Evolutionary conservation across 2,113 vertebrate genomes (phyloP).

Genomic region (Callipepla squamata): DNA sequence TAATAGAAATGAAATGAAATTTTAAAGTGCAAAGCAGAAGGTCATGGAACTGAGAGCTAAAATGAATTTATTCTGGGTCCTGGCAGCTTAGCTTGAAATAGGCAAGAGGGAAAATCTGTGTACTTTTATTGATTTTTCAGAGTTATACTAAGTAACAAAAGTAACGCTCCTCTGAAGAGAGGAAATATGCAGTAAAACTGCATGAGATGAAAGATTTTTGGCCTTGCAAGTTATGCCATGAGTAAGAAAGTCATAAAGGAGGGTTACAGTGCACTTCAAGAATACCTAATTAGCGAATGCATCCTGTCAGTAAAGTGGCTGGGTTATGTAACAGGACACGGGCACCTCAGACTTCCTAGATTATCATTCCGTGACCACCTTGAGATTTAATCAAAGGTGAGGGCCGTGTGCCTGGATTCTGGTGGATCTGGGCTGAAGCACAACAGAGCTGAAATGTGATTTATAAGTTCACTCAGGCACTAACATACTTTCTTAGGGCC

Average conservation of each 20-base stretch:
- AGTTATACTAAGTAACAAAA: constrained; percentile 33
- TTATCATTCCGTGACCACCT: neutral
- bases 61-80: constrained; percentile 43
- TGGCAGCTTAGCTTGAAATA: constrained; percentile 43
- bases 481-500: constrained; percentile 1
- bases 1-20: constrained; percentile 68
- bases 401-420: neutral
- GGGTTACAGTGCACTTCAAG: neutral
- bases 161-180: constrained; percentile 12
- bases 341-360: neutral
- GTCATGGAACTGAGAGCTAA: constrained; percentile 38
- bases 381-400: constrained; percentile 32
- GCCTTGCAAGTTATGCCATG: neutral
- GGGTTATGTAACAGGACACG: neutral
- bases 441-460: constrained; percentile 15
- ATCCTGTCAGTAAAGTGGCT: neutral
- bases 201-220: neutral
- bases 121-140: constrained; percentile 49
- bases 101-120: constrained; percentile 41
- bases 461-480: neutral
- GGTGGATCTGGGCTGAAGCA: neutral
- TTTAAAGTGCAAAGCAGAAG: constrained; percentile 60
- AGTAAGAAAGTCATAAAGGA: neutral
- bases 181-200: neutral
- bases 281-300: neutral